Conservation (phyloP, 2,797 vertebrate species). For the Numenius phaeopus region DNA sequence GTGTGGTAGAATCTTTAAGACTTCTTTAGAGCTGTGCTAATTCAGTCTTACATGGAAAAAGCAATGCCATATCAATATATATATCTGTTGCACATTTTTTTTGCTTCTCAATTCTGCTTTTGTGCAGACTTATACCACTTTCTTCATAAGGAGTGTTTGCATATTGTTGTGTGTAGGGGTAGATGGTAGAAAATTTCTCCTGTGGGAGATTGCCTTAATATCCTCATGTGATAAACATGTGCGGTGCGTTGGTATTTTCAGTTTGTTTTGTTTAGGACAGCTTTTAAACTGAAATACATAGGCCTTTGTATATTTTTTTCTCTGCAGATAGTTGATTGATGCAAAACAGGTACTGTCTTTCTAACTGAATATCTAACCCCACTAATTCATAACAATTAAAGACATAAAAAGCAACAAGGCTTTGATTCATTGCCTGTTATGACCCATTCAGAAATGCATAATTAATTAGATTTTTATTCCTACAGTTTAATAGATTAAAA, state of each 20-base stretch:
- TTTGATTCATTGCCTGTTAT: neutral
- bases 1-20: neutral
- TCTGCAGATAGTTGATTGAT: neutral
- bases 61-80: neutral
- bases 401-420: neutral
- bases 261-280: neutral
- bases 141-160: neutral
- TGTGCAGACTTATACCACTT: neutral
- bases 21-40: neutral
- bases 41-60: neutral
- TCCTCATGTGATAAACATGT: neutral
- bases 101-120: neutral
- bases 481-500: neutral
- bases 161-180: neutral
- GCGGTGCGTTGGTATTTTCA: neutral
- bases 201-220: neutral
- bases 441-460: neutral
- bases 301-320: neutral
- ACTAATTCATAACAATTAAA: neutral
- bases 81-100: accelerated
- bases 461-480: neutral
- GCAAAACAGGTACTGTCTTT: neutral
- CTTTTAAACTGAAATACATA: neutral
- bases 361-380: neutral
- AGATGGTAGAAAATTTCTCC: neutral